These are phyloP conservation scores for Microctenopoma lineatum DNA, from an alignment of 2,797 vertebrate genomes.

Conservation along the genomic window DNA sequence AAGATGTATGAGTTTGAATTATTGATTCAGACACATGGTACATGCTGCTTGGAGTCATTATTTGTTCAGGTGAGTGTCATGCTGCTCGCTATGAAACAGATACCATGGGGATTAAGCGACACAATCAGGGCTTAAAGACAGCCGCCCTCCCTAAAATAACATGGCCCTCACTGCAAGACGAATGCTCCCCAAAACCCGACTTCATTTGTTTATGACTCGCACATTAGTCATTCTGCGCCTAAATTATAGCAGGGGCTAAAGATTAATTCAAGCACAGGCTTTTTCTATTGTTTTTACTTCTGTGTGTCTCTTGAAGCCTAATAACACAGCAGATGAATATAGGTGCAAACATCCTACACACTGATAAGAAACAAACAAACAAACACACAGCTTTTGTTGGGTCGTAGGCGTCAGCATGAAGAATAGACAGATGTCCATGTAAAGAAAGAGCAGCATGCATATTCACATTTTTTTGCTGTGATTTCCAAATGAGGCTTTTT, in stretches of 20 bases:
- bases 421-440: constrained; percentile 65
- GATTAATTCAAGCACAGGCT: constrained; percentile 74
- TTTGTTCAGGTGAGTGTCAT: constrained; percentile 85
- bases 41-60: constrained; percentile 81
- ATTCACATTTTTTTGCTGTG: constrained; percentile 38
- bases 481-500: constrained; percentile 32
- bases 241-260: constrained; percentile 74
- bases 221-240: constrained; percentile 79
- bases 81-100: constrained; percentile 79
- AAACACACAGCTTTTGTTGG: constrained; percentile 37
- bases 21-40: constrained; percentile 83
- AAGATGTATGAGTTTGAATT: constrained; percentile 84
- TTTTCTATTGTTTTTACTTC: constrained; percentile 69
- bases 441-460: constrained; percentile 43
- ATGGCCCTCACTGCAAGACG: constrained; percentile 74
- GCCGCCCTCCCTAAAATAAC: constrained; percentile 81
- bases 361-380: constrained; percentile 39
- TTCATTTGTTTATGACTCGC: constrained; percentile 82
- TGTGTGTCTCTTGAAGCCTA: constrained; percentile 62
- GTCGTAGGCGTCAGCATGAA: constrained; percentile 51
- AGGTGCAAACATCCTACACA: constrained; percentile 69
- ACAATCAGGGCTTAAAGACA: constrained; percentile 84
- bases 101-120: constrained; percentile 81
- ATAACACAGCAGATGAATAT: constrained; percentile 67
- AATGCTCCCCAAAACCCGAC: constrained; percentile 78